Conservation (phyloP, 2,113 vertebrate genomes). For the Actinemys pallida region DNA sequence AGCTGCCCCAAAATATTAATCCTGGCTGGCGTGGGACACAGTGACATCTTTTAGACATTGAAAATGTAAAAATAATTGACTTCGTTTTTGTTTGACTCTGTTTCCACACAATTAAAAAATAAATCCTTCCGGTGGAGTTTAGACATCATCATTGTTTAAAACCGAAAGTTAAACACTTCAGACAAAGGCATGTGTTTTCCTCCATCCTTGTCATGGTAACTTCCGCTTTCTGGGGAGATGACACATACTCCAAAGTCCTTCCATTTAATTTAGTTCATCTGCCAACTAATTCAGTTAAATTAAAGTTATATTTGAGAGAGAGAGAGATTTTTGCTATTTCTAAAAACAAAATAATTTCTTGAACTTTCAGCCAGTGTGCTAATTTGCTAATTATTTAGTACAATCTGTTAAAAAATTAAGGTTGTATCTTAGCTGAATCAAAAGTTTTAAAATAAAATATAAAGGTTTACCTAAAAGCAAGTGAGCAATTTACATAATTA, state of each 20-base stretch:
- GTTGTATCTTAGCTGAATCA: not conserved
- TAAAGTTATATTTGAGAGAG: not conserved
- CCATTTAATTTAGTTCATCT: not conserved
- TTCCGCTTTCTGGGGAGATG: not conserved
- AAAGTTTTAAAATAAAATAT: not conserved
- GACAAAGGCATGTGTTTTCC: not conserved
- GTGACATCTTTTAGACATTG: constrained; percentile 14
- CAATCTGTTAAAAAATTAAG: not conserved
- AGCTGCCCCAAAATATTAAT: not conserved
- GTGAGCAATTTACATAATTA: not conserved
- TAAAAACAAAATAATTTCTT: not conserved
- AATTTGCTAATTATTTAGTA: not conserved
- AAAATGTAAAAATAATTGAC: constrained; percentile 10
- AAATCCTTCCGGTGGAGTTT: not conserved
- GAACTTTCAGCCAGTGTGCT: not conserved
- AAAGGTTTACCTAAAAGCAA: not conserved
- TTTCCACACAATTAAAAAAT: not conserved
- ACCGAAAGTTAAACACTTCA: constrained; percentile 42
- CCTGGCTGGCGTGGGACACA: not conserved
- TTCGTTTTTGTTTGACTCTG: not conserved
- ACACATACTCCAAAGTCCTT: not conserved
- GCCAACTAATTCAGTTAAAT: not conserved
- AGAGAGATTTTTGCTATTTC: not conserved
- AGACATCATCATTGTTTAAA: not conserved
- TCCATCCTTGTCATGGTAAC: not conserved